Conservation (phyloP, 2,113 vertebrate species). For the Lampris incognitus region DNA sequence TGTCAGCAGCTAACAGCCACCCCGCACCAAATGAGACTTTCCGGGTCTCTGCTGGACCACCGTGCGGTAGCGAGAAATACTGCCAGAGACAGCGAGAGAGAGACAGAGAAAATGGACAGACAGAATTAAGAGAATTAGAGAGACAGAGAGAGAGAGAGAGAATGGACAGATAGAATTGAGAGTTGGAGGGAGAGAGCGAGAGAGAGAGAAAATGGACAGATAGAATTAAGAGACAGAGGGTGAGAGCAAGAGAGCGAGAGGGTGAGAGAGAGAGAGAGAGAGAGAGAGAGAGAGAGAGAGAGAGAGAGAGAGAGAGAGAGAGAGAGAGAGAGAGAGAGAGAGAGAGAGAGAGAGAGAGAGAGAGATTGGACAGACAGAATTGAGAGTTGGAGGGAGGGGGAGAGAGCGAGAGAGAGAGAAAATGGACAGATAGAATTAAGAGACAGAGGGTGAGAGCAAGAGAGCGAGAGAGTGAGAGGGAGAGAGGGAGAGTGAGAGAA, state of each 20-base stretch:
- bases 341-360: background rate
- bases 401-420: background rate
- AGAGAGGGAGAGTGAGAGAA: too few species aligned
- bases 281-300: background rate
- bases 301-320: background rate
- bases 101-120: background rate
- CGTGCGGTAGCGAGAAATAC: conserved; percentile 29
- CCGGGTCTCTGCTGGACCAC: conserved; percentile 50
- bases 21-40: conserved; percentile 50
- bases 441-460: too few species aligned
- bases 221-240: too few species aligned
- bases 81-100: conserved; percentile 5
- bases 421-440: too few species aligned
- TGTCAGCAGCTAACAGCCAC: conserved; percentile 51
- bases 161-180: background rate
- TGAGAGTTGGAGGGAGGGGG: background rate
- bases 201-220: background rate
- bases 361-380: too few species aligned
- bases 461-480: too few species aligned
- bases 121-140: background rate
- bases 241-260: too few species aligned
- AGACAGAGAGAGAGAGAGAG: conserved; percentile 8
- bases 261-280: too few species aligned
- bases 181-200: conserved; percentile 7
- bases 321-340: background rate